Evolutionary conservation across 2,113 vertebrate genomes (phyloP), one percentile per base, ranked within the genome.

Genomic region (Corynorhinus townsendii): DNA sequence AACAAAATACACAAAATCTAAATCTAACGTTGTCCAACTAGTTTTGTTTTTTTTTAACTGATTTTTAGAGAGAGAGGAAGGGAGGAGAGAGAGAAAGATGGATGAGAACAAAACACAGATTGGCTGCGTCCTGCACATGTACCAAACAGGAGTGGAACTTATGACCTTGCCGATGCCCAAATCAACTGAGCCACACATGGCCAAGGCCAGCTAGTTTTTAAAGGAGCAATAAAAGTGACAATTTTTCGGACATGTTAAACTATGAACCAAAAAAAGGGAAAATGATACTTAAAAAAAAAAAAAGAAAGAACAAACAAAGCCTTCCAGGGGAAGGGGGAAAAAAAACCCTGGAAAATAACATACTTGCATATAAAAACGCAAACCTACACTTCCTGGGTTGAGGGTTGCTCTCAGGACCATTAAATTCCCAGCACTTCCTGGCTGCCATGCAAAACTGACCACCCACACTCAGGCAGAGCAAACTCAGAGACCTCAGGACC

Each of bases 1-100:
- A 95, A 14, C 49, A 95, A 96, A 89, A 97, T 11, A 79, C 19
- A 52, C 75, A 84, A 95, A 97, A 95, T 73, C 75, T 92, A 98
- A 96, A 95, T 76, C 72, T 90, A 98, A 96, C 90, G n/a, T n/a
- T n/a, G n/a, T 72, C 66, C 89, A 68, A 33, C 6, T n/a, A 68
- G 64, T 16, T 66, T 66, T 59, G 94, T 5, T 64, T 33, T 66
- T 62, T 28, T 24, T 62, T 62, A 62, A 59, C 56, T 59, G 22
- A 62, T 28, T 62, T 62, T 62, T 62, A 62, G 56, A 62, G 54
- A 22, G 24, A 59, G 56, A 22, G 22, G 56, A 26, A 26, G 54
- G 54, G 20, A 22, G 54, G 54, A 20, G 20, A 7, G 17, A 20
- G 52, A 56, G 19, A 22, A 1, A 56, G 20, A 56, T 22, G 22